Conservation (phyloP, 2,888 invertebrate species). For the Calameuta idolon region DNA sequence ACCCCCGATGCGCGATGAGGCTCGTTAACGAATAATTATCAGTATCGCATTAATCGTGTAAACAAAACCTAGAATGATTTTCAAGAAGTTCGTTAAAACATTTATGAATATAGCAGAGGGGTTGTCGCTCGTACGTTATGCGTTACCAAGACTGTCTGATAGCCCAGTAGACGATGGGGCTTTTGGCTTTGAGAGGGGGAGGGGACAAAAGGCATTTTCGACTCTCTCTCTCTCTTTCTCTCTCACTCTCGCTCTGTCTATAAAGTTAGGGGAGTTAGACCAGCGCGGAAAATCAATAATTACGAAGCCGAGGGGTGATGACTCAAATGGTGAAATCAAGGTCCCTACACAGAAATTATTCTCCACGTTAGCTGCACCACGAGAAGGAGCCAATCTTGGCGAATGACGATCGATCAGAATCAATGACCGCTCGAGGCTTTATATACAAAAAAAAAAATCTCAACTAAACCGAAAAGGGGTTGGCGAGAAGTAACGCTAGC, state of each 20-base stretch:
- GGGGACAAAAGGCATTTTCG: slow-evolving; percentile 62
- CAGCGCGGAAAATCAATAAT: slow-evolving; percentile 66
- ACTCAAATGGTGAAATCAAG: slow-evolving; percentile 66
- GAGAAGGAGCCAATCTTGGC: not conserved
- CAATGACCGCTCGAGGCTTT: not conserved
- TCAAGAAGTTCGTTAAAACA: slow-evolving; percentile 49
- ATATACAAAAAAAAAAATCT: not conserved
- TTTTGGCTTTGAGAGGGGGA: slow-evolving; percentile 12
- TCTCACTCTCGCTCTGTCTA: slow-evolving; percentile 39
- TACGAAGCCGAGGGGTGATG: slow-evolving; percentile 65
- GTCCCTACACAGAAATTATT: slow-evolving; percentile 56
- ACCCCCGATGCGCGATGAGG: not conserved
- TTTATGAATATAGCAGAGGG: slow-evolving; percentile 43
- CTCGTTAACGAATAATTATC: not conserved
- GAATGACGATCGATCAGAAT: not conserved
- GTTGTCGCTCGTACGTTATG: slow-evolving; percentile 45
- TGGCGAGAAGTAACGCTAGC: not conserved
- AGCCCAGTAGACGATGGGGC: not conserved
- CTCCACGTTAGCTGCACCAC: slow-evolving; percentile 29
- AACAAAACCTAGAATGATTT: not conserved
- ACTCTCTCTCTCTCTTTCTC: slow-evolving; percentile 38
- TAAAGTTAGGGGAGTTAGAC: slow-evolving; percentile 65
- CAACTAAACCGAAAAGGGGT: not conserved
- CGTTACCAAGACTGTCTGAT: slow-evolving; percentile 26
- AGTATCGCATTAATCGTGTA: not conserved